Evolutionary conservation across 2,797 vertebrate species (phyloP).

Genomic region (Xenentodon cancila): DNA sequence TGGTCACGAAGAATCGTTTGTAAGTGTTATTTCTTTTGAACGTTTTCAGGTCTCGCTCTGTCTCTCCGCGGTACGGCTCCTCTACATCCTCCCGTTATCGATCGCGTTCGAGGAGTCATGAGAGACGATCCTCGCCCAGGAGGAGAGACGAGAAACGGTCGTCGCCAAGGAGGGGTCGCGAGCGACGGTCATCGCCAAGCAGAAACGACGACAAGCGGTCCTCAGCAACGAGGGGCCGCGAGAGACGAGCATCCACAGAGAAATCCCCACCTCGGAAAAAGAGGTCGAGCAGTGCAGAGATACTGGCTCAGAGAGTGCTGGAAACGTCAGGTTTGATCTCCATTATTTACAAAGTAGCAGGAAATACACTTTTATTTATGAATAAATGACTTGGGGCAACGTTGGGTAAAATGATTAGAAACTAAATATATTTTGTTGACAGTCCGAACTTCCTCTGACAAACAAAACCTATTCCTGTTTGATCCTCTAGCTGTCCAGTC

Average conservation of each 20-base stretch:
- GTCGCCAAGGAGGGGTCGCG: not conserved
- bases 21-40: not conserved
- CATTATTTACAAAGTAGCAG: not conserved
- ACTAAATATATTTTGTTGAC: too few relatives aligned
- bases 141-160: conserved; percentile 21
- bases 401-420: not conserved
- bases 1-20: not conserved
- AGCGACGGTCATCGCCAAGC: not conserved
- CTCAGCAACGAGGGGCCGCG: not conserved
- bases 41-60: conserved; percentile 40
- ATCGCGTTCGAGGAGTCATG: conserved; percentile 30
- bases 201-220: not conserved
- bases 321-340: conserved; percentile 71
- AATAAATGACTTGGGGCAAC: too few relatives aligned
- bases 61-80: conserved; percentile 40
- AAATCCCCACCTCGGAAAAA: not conserved
- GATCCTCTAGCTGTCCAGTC: conserved; percentile 59
- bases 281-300: conserved; percentile 60
- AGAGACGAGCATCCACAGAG: not conserved
- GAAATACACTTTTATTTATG: too few relatives aligned
- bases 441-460: not conserved
- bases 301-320: conserved; percentile 76
- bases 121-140: not conserved
- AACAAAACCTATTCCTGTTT: not conserved
- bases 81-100: conserved; percentile 10